Conservation (phyloP, 1,140 invertebrate genomes). For the Zaprionus lachaisei region DNA sequence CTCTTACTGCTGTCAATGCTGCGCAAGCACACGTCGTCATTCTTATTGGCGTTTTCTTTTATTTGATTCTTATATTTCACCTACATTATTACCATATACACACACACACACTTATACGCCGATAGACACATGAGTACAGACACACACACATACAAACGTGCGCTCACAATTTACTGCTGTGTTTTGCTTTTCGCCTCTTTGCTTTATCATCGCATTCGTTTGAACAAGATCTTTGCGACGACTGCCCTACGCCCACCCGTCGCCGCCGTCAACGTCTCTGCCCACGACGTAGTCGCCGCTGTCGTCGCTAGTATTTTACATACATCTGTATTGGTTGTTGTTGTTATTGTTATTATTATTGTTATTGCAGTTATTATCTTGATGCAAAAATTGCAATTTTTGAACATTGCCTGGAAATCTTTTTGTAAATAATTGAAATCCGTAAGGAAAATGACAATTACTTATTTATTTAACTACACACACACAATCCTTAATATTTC, state of each 20-base stretch:
- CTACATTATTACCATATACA: constrained; percentile 64
- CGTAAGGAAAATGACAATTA: constrained; percentile 27
- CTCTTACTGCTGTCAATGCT: constrained; percentile 31
- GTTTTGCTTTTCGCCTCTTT: constrained; percentile 56
- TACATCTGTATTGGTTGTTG: constrained; percentile 10
- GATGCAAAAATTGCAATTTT: constrained; percentile 39
- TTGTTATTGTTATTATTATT: constrained; percentile 4
- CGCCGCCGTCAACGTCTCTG: constrained; percentile 34
- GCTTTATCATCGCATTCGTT: constrained; percentile 52
- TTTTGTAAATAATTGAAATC: constrained; percentile 34
- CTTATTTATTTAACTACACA: constrained; percentile 29
- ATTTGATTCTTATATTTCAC: constrained; percentile 66
- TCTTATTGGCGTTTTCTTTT: constrained; percentile 58
- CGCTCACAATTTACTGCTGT: constrained; percentile 48
- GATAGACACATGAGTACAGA: constrained; percentile 12
- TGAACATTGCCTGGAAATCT: constrained; percentile 20
- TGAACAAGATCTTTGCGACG: constrained; percentile 57
- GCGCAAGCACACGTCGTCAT: constrained; percentile 46
- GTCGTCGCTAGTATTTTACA: constrained; percentile 41
- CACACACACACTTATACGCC: constrained; percentile 26
- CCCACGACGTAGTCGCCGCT: constrained; percentile 34
- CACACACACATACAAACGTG: constrained; percentile 17
- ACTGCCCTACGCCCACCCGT: constrained; percentile 49
- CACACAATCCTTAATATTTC: background rate
- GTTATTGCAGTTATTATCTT: constrained; percentile 7